Evolutionary conservation across 1,140 invertebrate species (phyloP).

Genomic region (Paraescarpia echinospica): DNA sequence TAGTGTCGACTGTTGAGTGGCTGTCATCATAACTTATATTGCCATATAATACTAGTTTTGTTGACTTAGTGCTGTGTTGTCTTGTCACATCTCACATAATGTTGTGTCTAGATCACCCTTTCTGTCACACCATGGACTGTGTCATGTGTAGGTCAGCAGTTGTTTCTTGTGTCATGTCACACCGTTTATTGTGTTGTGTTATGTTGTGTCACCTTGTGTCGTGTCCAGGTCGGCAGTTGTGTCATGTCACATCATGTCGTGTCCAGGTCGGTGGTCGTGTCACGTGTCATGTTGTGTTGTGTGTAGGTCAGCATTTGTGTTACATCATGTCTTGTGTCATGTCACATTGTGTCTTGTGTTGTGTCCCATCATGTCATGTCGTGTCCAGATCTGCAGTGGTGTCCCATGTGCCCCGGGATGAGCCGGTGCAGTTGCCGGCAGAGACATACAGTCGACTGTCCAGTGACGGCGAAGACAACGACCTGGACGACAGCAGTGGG

Average conservation of each 20-base stretch:
- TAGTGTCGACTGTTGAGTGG: too few relatives aligned
- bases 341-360: not conserved
- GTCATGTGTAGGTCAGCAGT: too few relatives aligned
- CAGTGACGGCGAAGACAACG: conserved; percentile 36
- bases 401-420: not conserved
- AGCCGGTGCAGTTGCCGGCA: conserved; percentile 8
- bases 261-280: too few relatives aligned
- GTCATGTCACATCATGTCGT: too few relatives aligned
- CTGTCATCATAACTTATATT: too few relatives aligned
- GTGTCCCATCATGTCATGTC: not conserved
- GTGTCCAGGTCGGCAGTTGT: not conserved
- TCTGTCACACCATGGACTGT: too few relatives aligned
- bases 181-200: too few relatives aligned
- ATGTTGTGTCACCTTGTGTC: not conserved
- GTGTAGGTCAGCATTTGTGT: conserved; percentile 1
- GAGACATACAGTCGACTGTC: conserved; percentile 12
- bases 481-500: conserved; percentile 28
- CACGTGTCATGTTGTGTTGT: not conserved
- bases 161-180: too few relatives aligned
- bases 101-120: too few relatives aligned
- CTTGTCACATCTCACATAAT: too few relatives aligned
- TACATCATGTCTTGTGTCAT: not conserved
- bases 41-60: too few relatives aligned
- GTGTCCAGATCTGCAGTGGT: conserved; percentile 1
- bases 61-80: too few relatives aligned